Percentiles rank a stretch among this genome's conserved stretches.
Evolutionary conservation across 2,113 vertebrate species (phyloP).

Genomic region (Lanius collurio): DNA sequence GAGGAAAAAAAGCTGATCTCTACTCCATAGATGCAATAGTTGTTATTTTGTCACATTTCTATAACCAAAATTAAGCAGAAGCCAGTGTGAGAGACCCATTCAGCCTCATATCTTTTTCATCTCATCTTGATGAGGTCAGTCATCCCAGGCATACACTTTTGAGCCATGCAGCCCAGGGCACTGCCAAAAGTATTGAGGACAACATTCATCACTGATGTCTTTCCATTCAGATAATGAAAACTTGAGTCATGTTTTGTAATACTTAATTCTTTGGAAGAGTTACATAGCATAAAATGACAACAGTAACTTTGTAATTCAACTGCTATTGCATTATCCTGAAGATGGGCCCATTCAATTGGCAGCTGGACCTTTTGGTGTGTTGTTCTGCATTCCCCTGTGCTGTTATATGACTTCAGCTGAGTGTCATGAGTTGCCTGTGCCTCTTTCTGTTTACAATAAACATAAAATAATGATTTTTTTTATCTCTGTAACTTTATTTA

Average conservation of each 20-base stretch:
- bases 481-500: not conserved
- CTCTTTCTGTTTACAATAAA: not conserved
- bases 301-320: not conserved
- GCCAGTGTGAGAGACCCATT: rapidly evolving
- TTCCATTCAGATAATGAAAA: not conserved
- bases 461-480: not conserved
- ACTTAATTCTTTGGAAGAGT: not conserved
- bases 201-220: not conserved
- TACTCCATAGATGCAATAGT: not conserved
- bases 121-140: rapidly evolving
- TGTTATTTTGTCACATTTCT: not conserved
- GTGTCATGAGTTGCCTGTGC: not conserved
- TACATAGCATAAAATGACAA: not conserved
- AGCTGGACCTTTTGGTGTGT: not conserved
- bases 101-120: not conserved
- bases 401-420: not conserved
- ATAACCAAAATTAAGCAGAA: not conserved
- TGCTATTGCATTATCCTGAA: not conserved
- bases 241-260: not conserved
- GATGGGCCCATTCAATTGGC: not conserved
- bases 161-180: not conserved
- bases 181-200: not conserved
- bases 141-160: not conserved
- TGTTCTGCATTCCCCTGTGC: not conserved
- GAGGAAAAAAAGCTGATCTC: not conserved